These are phyloP conservation scores for Petrosia ficiformis DNA, from an alignment of 37 sponge, comb jelly and placozoan genomes.

Conservation along the genomic window DNA sequence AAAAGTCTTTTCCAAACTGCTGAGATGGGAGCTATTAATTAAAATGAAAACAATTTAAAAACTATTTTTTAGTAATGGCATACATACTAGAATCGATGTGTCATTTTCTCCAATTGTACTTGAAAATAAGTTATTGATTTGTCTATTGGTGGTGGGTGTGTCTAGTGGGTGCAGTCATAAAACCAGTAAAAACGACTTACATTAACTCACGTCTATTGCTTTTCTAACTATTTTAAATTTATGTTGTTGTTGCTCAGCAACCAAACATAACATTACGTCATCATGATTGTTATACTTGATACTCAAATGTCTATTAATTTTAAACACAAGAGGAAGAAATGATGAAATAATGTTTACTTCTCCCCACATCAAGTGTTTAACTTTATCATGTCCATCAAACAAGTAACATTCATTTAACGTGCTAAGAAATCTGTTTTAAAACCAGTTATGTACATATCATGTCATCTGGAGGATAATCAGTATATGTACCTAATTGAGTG, in stretches of 20 bases:
- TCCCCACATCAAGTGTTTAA: constrained; percentile 16
- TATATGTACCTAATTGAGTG: neutral
- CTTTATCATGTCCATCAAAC: constrained; percentile 38
- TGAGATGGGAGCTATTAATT: neutral
- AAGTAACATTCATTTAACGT: neutral
- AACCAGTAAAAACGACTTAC: neutral
- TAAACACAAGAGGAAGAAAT: constrained; percentile 34
- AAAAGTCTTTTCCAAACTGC: neutral
- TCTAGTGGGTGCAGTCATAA: neutral
- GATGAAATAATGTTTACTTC: neutral
- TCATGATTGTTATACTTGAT: constrained; percentile 14
- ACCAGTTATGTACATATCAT: neutral
- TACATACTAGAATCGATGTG: neutral
- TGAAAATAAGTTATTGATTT: neutral
- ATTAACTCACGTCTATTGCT: neutral
- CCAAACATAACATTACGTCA: neutral
- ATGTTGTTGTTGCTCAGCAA: neutral
- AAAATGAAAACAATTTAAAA: neutral
- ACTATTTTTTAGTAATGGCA: neutral
- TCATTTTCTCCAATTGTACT: neutral
- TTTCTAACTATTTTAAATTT: neutral
- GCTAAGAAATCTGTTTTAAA: neutral
- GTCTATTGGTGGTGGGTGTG: neutral
- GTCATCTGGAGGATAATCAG: neutral
- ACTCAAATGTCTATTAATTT: constrained; percentile 37